A percentile compares a stretch with the other conserved stretches of the same genome.
Conservation (phyloP, 64 coral and sea anemone genomes). For the Catalaphyllia jardinei region DNA sequence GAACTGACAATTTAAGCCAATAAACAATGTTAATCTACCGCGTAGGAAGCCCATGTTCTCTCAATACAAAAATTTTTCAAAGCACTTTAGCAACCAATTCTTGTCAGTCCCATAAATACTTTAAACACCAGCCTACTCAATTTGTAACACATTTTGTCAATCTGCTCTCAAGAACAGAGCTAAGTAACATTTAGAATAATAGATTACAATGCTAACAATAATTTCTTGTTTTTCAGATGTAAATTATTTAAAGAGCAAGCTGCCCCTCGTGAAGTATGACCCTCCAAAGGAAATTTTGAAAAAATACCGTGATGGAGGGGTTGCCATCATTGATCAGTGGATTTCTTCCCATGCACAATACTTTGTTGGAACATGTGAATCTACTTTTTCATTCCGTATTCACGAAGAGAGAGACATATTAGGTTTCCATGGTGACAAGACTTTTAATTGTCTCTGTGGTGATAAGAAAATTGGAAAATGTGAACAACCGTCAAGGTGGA, state of each 20-base stretch:
- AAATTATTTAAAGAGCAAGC: constrained; percentile 83
- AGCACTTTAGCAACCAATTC: no score
- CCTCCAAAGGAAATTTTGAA: constrained; percentile 65
- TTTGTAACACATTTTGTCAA: no score
- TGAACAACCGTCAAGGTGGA: constrained; percentile 94
- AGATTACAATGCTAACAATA: neutral
- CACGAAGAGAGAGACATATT: constrained; percentile 99
- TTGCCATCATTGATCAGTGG: constrained; percentile 98
- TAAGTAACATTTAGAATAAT: neutral
- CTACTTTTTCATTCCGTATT: constrained; percentile 97
- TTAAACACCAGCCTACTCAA: no score
- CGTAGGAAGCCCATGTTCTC: no score
- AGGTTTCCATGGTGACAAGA: constrained; percentile 93
- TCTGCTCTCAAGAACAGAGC: no score
- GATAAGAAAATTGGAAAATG: constrained; percentile 95
- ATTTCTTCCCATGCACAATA: constrained; percentile 96
- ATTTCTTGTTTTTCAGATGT: constrained; percentile 64
- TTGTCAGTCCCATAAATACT: no score
- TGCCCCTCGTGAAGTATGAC: constrained; percentile 85
- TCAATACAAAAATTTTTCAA: no score
- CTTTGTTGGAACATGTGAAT: constrained; percentile 91
- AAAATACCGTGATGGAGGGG: constrained; percentile 92
- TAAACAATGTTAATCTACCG: no score
- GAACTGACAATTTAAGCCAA: no score
- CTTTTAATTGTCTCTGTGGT: constrained; percentile 94